Evolutionary conservation across 2,888 invertebrate genomes (phyloP), one percentile per base, ranked within the genome.

Genomic region (Andrena dorsata): DNA sequence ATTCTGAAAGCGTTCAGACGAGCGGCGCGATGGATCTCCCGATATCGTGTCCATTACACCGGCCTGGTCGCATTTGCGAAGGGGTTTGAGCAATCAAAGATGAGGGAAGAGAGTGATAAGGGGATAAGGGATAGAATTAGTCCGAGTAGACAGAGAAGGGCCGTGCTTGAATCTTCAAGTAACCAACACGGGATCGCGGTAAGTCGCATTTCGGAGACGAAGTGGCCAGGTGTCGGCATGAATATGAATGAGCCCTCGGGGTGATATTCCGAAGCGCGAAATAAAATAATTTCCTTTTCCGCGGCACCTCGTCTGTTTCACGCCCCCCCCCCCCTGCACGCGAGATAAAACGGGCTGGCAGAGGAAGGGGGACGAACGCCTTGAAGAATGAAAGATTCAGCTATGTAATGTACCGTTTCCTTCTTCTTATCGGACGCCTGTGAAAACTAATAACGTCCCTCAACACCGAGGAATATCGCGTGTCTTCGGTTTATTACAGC

Each of bases 181-280:
- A 86, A 87, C 83, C 81, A 83, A 85, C 86, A 72, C 80, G 82
- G 23, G 56, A 86, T 83, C 83, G 80, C 65, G 83, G 78, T 66
- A 73, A 75, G 84, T 81, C 83, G 80, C 86, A 81, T 86, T 86
- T 86, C 71, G 86, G 86, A 90, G 91, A 92, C 90, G 87, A 90
- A 92, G 90, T 90, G 86, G 88, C 81, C 77, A 86, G 76, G 76
- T 86, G 83, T 80, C 79, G 86, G 78, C 87, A 91, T 92, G 92
- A 92, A 92, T 92, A 92, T 92, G 91, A 92, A 92, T 91, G 90
- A 92, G 85, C 53, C 76, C 71, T 65, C 23, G 28, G 68, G 80
- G 68, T 80, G 85, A 82, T 86, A 86, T 85, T 81, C 83, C 85
- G 86, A 89, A 90, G 88, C 81, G 87, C 76, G 85, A 90, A 90